Evolutionary conservation across 2,888 invertebrate genomes (phyloP).

Genomic region (Euplagia quadripunctaria): DNA sequence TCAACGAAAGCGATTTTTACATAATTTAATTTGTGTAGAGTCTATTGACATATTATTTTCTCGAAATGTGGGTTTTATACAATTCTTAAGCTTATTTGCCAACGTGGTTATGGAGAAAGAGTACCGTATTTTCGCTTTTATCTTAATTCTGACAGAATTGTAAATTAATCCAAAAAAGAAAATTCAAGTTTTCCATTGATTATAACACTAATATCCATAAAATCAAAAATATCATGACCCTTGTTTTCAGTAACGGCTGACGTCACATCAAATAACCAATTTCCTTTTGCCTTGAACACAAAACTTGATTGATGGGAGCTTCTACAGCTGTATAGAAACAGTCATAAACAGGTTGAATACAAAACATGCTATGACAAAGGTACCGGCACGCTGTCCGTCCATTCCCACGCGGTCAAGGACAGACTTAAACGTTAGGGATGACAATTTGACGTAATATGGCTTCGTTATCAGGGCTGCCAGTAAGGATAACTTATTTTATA

Average conservation of each 20-base stretch:
- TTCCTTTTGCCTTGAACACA: slow-evolving; percentile 15
- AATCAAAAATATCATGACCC: not conserved
- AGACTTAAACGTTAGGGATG: slow-evolving; percentile 16
- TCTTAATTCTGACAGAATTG: too few relatives aligned
- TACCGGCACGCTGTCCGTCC: slow-evolving; percentile 24
- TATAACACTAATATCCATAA: not conserved
- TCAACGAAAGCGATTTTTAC: too few relatives aligned
- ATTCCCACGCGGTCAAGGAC: slow-evolving; percentile 48
- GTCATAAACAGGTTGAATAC: not conserved
- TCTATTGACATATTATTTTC: too few relatives aligned
- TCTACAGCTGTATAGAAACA: slow-evolving; percentile 5
- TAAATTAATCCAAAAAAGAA: too few relatives aligned
- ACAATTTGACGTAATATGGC: slow-evolving; percentile 11
- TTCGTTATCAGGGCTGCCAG: not conserved
- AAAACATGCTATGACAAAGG: slow-evolving; percentile 27
- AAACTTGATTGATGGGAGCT: slow-evolving; percentile 16
- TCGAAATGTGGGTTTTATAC: too few relatives aligned
- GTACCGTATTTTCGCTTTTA: too few relatives aligned
- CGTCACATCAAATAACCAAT: slow-evolving; percentile 3
- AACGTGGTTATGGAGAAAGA: too few relatives aligned
- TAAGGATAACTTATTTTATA: too few relatives aligned
- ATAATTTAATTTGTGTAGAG: too few relatives aligned
- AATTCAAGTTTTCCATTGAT: too few relatives aligned
- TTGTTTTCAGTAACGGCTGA: not conserved
- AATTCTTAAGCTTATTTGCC: too few relatives aligned